Conservation (phyloP, 2,888 invertebrate species). For the Sericinus montela region DNA sequence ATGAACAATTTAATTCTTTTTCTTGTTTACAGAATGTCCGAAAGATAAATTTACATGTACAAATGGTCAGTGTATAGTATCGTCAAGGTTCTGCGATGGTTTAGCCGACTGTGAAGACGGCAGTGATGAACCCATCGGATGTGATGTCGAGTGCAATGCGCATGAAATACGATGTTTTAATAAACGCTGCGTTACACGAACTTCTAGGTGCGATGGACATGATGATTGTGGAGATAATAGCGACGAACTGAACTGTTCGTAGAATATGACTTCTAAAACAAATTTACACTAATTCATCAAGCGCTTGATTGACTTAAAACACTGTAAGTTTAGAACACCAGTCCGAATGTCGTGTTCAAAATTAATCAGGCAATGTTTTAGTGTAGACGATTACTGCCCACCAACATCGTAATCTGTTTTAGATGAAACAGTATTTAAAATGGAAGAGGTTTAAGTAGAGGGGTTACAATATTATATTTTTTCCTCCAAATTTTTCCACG, state of each 20-base stretch:
- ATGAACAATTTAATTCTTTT: too few species aligned
- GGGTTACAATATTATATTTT: too few species aligned
- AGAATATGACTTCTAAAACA: neutral
- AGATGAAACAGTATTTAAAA: too few species aligned
- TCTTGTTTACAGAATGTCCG: conserved; percentile 63
- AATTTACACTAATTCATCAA: neutral
- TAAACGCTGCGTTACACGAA: conserved; percentile 81
- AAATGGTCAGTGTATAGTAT: conserved; percentile 82
- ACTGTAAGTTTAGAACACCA: too few species aligned
- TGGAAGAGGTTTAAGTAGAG: too few species aligned
- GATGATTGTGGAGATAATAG: conserved; percentile 83
- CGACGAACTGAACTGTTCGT: conserved; percentile 80
- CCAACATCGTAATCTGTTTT: too few species aligned
- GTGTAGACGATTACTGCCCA: too few species aligned
- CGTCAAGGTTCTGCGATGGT: conserved; percentile 84
- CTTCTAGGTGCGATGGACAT: conserved; percentile 82
- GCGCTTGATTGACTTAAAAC: neutral
- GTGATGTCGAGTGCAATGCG: conserved; percentile 74
- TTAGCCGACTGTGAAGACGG: conserved; percentile 82
- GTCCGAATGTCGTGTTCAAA: too few species aligned
- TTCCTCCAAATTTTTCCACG: too few species aligned
- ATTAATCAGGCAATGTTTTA: too few species aligned
- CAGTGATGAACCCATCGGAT: conserved; percentile 83
- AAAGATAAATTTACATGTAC: conserved; percentile 77
- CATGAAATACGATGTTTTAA: conserved; percentile 66